Base-by-base conservation (phyloP, 1,140 invertebrate genomes). In the Argopecten irradians region DNA sequence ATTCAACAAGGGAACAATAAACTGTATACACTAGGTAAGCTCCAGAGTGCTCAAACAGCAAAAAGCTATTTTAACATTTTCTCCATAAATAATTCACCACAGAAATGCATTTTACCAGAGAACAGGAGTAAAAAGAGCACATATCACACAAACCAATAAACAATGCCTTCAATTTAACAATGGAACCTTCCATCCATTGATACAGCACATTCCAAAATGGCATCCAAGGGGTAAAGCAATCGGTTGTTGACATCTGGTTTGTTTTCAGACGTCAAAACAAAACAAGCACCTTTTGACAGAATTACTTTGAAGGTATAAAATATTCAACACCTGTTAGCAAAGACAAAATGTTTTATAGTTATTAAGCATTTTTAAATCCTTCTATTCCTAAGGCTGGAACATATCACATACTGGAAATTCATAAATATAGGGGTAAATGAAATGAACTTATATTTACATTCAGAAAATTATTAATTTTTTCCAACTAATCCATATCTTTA, bases 61-160 rank as follows among this genome's bases (percentile, higher is more conserved):
- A 71, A 71, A 71, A 28, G 55, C 55, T 71, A 71, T 71, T 71
- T 71, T 71, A 71, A 28, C 55, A 71, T 71, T 71, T 71, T 28
- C 55, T 28, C 55, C 55, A 71, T 71, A 71, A 71, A 71, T 71
- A 71, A 71, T 71, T 71, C 1, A 71, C 55, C 55, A 71, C 55
- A 71, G 55, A 71, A 71, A 71, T 71, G 55, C 55, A 71, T 71
- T 71, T 71, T 71, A 71, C 55, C 55, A 71, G 55, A 28, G 55
- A 71, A 11, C 55, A 0, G n/a, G 55, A 71, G 22, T 28, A 71
- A 46, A n/a, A n/a, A n/a, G 14, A 14, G 43, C n/a, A n/a, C 28
- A 71, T 11, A 71, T 5, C 22, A 28, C n/a, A 28, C 55, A 5
- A 71, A 71, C 55, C 14, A 28, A 28, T 28, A 28, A 71, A 71